Evolutionary conservation across 2,113 vertebrate genomes (phyloP).

Genomic region (Stegostoma tigrinum): DNA sequence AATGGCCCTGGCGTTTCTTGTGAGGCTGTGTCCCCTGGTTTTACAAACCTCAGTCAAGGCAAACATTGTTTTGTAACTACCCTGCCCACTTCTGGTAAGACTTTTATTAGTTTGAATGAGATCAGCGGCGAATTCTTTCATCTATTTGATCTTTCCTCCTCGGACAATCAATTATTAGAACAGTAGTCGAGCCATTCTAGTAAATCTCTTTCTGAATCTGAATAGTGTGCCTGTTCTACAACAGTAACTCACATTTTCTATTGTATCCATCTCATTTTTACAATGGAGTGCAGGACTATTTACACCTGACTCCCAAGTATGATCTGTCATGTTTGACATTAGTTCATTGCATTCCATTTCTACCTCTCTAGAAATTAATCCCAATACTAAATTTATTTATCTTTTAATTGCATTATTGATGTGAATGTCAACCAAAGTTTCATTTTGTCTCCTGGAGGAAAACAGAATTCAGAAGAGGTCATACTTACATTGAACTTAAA

Average conservation of each 20-base stretch:
- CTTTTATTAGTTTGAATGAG: too few relatives aligned
- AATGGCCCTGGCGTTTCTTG: too few relatives aligned
- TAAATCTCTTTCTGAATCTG: too few relatives aligned
- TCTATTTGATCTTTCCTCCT: too few relatives aligned
- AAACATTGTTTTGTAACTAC: too few relatives aligned
- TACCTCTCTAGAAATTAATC: not conserved
- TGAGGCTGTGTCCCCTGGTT: too few relatives aligned
- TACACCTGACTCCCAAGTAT: not conserved
- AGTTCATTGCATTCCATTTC: not conserved
- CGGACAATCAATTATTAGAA: too few relatives aligned
- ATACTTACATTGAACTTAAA: constrained; percentile 64
- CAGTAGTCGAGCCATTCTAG: too few relatives aligned
- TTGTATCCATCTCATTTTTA: not conserved
- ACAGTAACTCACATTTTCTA: not conserved
- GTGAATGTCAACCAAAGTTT: not conserved
- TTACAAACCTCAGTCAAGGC: too few relatives aligned
- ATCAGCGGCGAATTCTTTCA: too few relatives aligned
- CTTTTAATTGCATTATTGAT: not conserved
- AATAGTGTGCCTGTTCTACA: too few relatives aligned
- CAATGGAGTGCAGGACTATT: not conserved
- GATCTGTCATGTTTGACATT: not conserved
- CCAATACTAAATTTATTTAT: not conserved
- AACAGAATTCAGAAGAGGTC: not conserved
- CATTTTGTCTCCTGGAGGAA: not conserved
- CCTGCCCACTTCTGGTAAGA: too few relatives aligned